phyloP scores from a whole-genome alignment of 2,113 vertebrate species.

The Dromaius novaehollandiae region DNA sequence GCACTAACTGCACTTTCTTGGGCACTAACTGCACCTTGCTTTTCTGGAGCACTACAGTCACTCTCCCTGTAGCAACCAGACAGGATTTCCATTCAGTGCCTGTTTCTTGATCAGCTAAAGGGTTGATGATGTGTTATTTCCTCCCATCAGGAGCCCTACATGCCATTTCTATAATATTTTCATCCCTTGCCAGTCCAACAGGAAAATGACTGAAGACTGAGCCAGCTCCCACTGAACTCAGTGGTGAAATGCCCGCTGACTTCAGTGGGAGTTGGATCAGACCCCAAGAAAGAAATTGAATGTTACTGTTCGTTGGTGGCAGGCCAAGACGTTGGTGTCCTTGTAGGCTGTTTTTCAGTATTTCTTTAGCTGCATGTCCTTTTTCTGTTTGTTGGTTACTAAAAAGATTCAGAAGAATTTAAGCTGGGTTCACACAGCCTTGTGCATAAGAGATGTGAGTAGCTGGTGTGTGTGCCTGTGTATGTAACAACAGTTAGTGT shows the following conservation, averaged over 20 bases:
- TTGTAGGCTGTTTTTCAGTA: background rate
- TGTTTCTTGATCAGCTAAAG: background rate
- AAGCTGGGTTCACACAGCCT: background rate
- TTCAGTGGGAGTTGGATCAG: constrained; percentile 25
- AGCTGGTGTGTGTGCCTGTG: background rate
- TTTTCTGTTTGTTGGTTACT: background rate
- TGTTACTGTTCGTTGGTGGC: background rate
- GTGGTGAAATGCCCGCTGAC: constrained; percentile 15
- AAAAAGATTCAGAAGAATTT: background rate
- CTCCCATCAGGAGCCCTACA: background rate
- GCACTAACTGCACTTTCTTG: background rate
- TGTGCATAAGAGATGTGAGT: background rate
- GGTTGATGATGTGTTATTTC: constrained; percentile 27
- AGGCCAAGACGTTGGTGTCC: constrained; percentile 1
- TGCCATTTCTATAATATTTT: background rate
- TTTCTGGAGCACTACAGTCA: background rate
- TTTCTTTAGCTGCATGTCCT: background rate
- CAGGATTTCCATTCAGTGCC: background rate
- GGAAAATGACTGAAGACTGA: constrained; percentile 43
- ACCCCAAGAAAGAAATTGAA: constrained; percentile 51
- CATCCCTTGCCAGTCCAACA: constrained; percentile 50
- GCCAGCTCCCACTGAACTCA: constrained; percentile 47
- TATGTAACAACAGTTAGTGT: background rate
- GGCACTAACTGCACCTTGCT: background rate
- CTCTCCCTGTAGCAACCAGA: background rate